These are phyloP conservation scores for Pseudorectes ferrugineus DNA, from an alignment of 2,113 vertebrate genomes.

Conservation along the genomic window DNA sequence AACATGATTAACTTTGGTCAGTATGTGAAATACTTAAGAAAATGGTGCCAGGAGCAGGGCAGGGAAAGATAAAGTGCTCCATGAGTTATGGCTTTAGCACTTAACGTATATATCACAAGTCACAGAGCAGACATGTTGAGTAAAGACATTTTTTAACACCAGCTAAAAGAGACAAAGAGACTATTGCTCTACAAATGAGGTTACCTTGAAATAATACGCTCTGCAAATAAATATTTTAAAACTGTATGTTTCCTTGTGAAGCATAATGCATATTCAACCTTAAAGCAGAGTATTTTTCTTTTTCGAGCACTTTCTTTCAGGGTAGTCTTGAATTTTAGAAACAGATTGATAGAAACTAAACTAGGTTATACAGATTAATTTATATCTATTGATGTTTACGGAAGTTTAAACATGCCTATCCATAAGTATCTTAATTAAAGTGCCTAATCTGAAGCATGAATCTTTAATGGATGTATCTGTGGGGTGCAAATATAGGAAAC, in stretches of 20 bases:
- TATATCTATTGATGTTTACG: background rate
- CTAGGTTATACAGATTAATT: background rate
- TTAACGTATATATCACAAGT: background rate
- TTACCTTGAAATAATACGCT: background rate
- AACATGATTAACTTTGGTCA: background rate
- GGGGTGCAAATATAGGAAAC: background rate
- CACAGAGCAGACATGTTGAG: background rate
- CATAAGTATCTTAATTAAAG: background rate
- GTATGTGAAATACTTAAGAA: conserved; percentile 22
- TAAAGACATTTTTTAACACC: background rate
- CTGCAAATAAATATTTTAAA: background rate
- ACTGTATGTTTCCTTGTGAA: background rate
- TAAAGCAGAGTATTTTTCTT: background rate
- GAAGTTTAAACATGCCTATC: background rate
- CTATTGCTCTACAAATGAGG: background rate
- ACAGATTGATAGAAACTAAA: background rate
- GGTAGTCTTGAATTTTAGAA: background rate
- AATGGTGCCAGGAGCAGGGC: background rate
- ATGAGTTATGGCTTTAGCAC: background rate
- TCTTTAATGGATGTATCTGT: background rate
- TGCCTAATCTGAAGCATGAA: background rate
- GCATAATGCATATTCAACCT: background rate
- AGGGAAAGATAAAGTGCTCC: background rate
- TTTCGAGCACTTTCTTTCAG: background rate
- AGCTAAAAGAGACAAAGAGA: background rate